Evolutionary conservation across 2,797 vertebrate species (phyloP).

Genomic region (Chelonia mydas): DNA sequence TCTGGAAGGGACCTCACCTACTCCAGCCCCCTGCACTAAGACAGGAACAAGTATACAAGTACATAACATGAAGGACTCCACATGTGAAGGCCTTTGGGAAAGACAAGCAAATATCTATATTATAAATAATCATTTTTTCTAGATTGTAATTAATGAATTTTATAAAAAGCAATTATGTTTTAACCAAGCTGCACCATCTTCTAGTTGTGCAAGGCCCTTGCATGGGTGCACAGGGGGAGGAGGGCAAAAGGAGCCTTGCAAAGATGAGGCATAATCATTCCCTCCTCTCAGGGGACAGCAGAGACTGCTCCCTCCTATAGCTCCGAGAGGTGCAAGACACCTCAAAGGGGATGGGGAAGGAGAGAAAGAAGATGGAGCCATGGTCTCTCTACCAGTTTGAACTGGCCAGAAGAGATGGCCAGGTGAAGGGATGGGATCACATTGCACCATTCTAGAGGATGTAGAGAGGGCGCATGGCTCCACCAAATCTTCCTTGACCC

Average conservation of each 20-base stretch:
- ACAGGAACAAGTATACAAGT: not conserved
- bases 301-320: not conserved
- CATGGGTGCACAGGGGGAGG: accelerated
- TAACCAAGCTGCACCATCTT: not conserved
- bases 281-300: not conserved
- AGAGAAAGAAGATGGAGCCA: not conserved
- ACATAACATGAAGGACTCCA: accelerated
- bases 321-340: not conserved
- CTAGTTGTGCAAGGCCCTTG: not conserved
- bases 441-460: not conserved
- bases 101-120: accelerated
- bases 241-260: accelerated
- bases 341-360: not conserved
- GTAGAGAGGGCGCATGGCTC: not conserved
- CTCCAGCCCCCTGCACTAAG: not conserved
- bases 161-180: not conserved
- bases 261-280: not conserved
- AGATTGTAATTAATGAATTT: not conserved
- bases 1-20: not conserved
- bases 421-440: not conserved
- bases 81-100: not conserved
- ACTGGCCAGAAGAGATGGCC: not conserved
- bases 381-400: accelerated
- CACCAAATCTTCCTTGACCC: not conserved
- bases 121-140: not conserved